Base-by-base conservation (phyloP, 2,113 vertebrate genomes). In the Phaetusa simplex region DNA sequence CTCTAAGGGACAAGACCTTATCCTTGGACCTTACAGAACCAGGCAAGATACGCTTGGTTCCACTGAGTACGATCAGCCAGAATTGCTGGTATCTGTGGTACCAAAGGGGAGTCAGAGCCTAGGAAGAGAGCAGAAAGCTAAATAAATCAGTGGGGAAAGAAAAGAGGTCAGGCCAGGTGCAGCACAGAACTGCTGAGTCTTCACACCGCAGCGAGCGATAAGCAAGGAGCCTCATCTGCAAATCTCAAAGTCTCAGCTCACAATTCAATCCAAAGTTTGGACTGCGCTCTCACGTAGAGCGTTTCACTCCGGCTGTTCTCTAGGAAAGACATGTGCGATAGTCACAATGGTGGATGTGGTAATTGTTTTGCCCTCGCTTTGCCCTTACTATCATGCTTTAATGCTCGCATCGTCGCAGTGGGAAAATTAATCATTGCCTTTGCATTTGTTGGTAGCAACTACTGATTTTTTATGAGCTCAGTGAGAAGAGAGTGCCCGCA, bases 81-180 rank as follows among this genome's bases (percentile, higher is more conserved):
- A 58, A 82, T 59, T 89, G 62, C 62, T 85, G 56, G n/a, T 91
- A 43, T 91, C 66, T 89, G 66, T 55, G 66, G 42, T 89, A 66
- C 27, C 77, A 82, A 95, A 84, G 66, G 83, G 93, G 86, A 82
- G 36, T 65, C 56, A 56, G 66, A 84, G 58, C 83, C 26, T 50
- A 55, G 74, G 86, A 97, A 86, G 61, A 82, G 65, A 76, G 73
- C 34, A 93, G 95, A 87, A 94, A 93, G 78, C 89, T 89, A 80
- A 94, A 97, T 94, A 95, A 96, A 95, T 95, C 93, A 77, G 55
- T 65, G 77, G 38, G 81, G 86, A 2, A 2, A 24, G 62, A 56
- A 88, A 93, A 84, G 82, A 95, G 94, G 95, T 94, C 97, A 91
- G 87, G 84, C 81, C 94, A 96, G 96, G 94, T 97, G 93, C 95